Percentiles rank a stretch among this genome's conserved stretches.
phyloP scores from a whole-genome alignment of 2,113 vertebrate species.

The Urocynchramus pylzowi region DNA sequence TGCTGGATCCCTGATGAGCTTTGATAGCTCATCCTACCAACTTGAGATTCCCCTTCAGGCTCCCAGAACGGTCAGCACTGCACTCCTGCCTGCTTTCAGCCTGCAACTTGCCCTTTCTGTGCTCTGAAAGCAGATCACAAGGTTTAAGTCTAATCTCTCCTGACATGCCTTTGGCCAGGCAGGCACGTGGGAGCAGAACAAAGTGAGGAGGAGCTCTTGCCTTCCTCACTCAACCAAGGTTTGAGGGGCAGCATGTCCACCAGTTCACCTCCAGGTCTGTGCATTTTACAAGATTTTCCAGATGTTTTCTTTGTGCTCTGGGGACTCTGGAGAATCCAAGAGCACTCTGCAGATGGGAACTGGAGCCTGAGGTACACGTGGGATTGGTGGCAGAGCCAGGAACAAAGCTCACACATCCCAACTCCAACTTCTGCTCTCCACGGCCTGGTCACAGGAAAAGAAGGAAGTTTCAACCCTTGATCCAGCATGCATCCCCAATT shows the following conservation, averaged over 20 bases:
- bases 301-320: background rate
- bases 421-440: background rate
- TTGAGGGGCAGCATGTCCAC: background rate
- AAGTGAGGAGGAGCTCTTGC: background rate
- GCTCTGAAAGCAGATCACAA: slow-evolving; percentile 22
- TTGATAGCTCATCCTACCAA: background rate
- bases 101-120: background rate
- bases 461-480: background rate
- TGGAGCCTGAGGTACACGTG: background rate
- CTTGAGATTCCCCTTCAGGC: background rate
- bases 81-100: slow-evolving; percentile 6
- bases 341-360: background rate
- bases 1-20: background rate
- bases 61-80: background rate
- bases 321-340: background rate
- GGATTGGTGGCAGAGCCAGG: background rate
- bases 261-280: background rate
- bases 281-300: background rate
- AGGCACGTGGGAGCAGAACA: background rate
- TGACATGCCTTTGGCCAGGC: slow-evolving; percentile 11
- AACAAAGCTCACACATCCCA: background rate
- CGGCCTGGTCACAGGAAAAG: background rate
- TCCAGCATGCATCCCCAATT: background rate
- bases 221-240: background rate
- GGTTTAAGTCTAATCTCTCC: background rate